phyloP scores from a whole-genome alignment of 2,113 vertebrate genomes.

The Platichthys stellatus region DNA sequence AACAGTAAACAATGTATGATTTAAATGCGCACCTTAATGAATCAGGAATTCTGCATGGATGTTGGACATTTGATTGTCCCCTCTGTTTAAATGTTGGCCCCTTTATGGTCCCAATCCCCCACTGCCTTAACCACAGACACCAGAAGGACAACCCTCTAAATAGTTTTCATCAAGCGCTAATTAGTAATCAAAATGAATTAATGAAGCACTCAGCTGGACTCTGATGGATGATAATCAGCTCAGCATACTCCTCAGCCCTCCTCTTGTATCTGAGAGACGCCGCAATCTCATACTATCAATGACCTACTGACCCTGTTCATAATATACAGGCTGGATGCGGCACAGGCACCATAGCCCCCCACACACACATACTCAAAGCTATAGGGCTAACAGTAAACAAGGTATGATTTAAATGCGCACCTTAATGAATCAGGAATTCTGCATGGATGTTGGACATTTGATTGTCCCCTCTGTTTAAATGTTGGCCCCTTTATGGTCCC shows the following conservation, averaged over 20 bases:
- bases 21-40: too few relatives aligned
- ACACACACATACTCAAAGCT: not conserved
- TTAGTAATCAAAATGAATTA: conserved; percentile 46
- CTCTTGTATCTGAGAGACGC: conserved; percentile 23
- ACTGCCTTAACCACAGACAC: conserved; percentile 1
- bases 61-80: too few relatives aligned
- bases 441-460: too few relatives aligned
- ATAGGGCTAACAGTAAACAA: too few relatives aligned
- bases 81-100: too few relatives aligned
- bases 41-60: too few relatives aligned
- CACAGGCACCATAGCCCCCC: conserved; percentile 22
- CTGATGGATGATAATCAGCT: conserved; percentile 44
- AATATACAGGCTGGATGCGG: conserved; percentile 27
- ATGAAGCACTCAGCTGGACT: conserved; percentile 33
- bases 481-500: too few relatives aligned
- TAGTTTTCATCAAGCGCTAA: conserved; percentile 37
- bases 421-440: too few relatives aligned
- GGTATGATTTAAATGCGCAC: too few relatives aligned
- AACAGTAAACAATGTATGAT: too few relatives aligned
- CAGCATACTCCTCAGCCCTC: conserved; percentile 31
- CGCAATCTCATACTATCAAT: conserved; percentile 51
- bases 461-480: too few relatives aligned
- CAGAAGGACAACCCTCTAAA: conserved; percentile 22
- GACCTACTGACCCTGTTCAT: conserved; percentile 81
- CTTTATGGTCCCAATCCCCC: too few relatives aligned